Conservation (phyloP, 2,113 vertebrate genomes). For the Odocoileus hemionus region DNA sequence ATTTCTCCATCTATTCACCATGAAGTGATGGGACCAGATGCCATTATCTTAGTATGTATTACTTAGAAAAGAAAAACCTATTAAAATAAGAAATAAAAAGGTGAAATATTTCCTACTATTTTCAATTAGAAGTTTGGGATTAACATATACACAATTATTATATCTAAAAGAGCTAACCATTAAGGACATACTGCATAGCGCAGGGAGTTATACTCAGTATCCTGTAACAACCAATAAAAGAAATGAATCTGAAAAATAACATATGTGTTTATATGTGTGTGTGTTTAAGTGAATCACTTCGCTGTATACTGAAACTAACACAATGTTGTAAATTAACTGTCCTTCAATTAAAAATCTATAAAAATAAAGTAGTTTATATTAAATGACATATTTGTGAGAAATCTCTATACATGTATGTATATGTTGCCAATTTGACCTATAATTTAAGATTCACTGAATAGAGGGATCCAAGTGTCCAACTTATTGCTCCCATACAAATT, state of each 20-base stretch:
- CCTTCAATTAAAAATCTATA: not conserved
- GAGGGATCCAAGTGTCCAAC: not conserved
- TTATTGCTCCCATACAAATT: not conserved
- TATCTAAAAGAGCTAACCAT: not conserved
- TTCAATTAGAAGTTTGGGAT: not conserved
- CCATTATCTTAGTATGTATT: not conserved
- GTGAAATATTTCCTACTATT: not conserved
- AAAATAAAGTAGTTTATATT: not conserved
- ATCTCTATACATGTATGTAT: not conserved
- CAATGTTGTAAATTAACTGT: not conserved
- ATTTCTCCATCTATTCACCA: too few species aligned
- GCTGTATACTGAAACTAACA: not conserved
- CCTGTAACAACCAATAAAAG: not conserved
- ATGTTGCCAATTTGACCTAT: not conserved
- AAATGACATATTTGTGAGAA: not conserved
- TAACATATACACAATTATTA: not conserved
- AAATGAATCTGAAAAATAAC: not conserved
- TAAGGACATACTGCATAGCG: not conserved
- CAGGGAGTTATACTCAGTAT: not conserved
- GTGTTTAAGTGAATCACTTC: not conserved
- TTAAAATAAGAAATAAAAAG: not conserved
- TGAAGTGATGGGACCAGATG: too few species aligned
- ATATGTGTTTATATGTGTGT: not conserved
- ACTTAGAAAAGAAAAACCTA: not conserved
- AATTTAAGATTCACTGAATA: not conserved